Conservation (phyloP, 1,140 invertebrate species). For the Amyelois transitella region DNA sequence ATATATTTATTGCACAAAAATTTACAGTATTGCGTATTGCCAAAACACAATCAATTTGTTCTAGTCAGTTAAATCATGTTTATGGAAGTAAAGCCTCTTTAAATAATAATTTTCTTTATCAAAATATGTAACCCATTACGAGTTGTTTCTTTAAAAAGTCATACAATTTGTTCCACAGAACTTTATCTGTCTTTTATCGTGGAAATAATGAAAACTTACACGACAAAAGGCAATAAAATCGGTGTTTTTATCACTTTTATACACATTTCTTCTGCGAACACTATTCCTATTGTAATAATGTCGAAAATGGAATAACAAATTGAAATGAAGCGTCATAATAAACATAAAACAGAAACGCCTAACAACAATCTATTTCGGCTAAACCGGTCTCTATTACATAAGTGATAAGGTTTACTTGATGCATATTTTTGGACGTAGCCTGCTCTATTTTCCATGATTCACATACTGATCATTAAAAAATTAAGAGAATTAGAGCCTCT, state of each 20-base stretch:
- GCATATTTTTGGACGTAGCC: neutral
- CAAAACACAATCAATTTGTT: no score
- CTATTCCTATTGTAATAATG: neutral
- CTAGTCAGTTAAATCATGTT: no score
- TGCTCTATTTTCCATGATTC: slow-evolving; percentile 15
- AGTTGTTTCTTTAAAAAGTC: neutral
- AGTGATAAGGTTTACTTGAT: neutral
- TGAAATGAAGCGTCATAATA: neutral
- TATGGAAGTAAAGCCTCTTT: no score
- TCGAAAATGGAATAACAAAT: neutral
- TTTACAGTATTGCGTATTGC: no score
- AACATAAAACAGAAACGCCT: neutral
- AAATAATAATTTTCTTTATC: no score
- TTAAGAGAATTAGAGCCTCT: slow-evolving; percentile 18
- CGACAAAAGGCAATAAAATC: neutral
- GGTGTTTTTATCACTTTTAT: neutral
- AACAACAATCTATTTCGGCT: neutral
- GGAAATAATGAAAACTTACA: neutral
- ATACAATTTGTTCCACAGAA: neutral
- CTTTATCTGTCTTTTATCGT: neutral
- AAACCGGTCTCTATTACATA: neutral
- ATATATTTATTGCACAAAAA: no score
- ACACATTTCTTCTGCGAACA: neutral
- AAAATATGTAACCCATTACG: no score
- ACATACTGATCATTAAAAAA: slow-evolving; percentile 28